These are phyloP conservation scores for Equus przewalskii DNA, from an alignment of 2,113 vertebrate genomes.

Conservation along the genomic window DNA sequence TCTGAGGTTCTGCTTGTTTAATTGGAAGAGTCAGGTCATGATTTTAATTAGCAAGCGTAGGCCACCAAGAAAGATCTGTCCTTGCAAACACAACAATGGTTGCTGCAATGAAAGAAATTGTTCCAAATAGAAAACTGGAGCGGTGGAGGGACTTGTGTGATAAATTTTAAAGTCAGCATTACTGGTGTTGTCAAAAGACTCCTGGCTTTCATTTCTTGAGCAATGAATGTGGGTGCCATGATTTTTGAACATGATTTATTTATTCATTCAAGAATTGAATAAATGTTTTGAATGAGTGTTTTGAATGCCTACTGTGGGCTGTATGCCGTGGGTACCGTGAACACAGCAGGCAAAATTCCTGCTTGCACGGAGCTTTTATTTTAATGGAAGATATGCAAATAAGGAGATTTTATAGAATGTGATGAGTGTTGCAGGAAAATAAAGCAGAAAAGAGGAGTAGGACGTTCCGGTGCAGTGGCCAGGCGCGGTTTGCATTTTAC, in stretches of 20 bases:
- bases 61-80: neutral
- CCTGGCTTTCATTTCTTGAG: neutral
- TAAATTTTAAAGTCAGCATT: neutral
- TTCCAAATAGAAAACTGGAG: neutral
- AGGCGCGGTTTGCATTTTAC: neutral
- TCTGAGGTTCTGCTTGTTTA: neutral
- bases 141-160: fast-evolving
- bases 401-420: neutral
- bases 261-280: neutral
- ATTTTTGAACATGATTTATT: neutral
- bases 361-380: neutral
- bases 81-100: neutral
- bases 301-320: neutral
- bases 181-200: neutral
- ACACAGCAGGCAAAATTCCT: neutral
- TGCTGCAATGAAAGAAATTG: neutral
- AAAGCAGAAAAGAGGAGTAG: fast-evolving
- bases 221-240: neutral
- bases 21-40: neutral
- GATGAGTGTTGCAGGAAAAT: neutral
- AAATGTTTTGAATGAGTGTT: neutral
- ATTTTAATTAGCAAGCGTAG: neutral
- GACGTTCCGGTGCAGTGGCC: neutral
- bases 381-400: neutral
- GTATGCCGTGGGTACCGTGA: fast-evolving